Conservation (phyloP, 2,888 invertebrate species). For the Neoascia interrupta region DNA sequence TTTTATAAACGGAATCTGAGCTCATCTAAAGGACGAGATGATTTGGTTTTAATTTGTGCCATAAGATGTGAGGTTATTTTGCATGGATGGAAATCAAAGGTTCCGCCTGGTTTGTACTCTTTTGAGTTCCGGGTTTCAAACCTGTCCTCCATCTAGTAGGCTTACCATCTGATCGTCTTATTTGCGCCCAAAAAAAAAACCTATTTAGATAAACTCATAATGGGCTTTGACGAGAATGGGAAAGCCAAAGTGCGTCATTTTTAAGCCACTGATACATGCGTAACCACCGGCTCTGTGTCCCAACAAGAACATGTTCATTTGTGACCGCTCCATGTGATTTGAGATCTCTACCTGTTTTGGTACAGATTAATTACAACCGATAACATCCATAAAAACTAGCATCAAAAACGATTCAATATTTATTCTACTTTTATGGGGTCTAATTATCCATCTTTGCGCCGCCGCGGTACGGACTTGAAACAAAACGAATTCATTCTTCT, state of each 20-base stretch:
- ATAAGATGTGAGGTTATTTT: no score
- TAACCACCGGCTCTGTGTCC: conserved; percentile 16
- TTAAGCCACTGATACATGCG: conserved; percentile 21
- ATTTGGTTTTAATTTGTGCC: background rate
- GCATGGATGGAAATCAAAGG: no score
- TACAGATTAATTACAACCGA: conserved; percentile 40
- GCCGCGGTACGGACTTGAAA: background rate
- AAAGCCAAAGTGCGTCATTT: no score
- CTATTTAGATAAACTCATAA: no score
- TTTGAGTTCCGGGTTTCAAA: background rate
- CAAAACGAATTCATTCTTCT: background rate
- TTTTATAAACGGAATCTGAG: conserved; percentile 40
- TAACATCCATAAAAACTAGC: conserved; percentile 24
- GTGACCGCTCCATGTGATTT: background rate
- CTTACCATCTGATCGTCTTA: no score
- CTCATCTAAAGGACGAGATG: conserved; percentile 9
- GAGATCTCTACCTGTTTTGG: conserved; percentile 35
- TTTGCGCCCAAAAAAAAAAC: no score
- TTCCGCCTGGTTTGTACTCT: no score
- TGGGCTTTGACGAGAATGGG: no score
- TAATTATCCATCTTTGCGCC: conserved; percentile 2
- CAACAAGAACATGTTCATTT: conserved; percentile 1
- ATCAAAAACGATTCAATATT: conserved; percentile 37
- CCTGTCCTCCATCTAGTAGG: background rate
- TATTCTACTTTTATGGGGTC: conserved; percentile 15